Conservation (phyloP, 2,113 vertebrate genomes). For the Colius striatus region DNA sequence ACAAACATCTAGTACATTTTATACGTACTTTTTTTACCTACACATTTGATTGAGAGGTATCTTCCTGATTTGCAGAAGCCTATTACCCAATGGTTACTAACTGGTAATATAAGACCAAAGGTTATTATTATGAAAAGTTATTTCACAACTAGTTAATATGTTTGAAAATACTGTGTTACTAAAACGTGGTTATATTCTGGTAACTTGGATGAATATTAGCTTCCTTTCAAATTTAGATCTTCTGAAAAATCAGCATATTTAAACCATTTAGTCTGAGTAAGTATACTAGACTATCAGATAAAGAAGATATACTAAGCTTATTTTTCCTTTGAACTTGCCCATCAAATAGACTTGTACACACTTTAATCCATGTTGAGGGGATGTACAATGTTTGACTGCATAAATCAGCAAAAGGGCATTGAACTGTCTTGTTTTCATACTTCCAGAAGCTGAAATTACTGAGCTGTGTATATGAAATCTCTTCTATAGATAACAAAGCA, state of each 20-base stretch:
- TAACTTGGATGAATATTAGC: neutral
- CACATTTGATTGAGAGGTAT: neutral
- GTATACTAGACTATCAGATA: neutral
- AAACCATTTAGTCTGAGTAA: slow-evolving; percentile 14
- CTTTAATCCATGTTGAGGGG: neutral
- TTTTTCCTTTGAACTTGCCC: slow-evolving; percentile 43
- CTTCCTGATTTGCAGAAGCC: neutral
- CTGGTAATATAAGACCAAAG: neutral
- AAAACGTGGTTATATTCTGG: neutral
- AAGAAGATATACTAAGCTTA: neutral
- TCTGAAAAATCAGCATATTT: slow-evolving; percentile 19
- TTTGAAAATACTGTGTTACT: neutral
- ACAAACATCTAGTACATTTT: neutral
- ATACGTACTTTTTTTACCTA: neutral
- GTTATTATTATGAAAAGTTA: neutral
- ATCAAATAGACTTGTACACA: neutral
- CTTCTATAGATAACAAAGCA: neutral
- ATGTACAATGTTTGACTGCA: neutral
- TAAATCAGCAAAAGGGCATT: neutral
- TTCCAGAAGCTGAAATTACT: neutral
- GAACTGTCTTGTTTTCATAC: neutral
- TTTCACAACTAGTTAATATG: neutral
- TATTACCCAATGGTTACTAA: neutral
- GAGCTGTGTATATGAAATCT: neutral
- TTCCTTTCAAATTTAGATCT: neutral